These are phyloP conservation scores for Xenopus borealis DNA, from an alignment of 2,113 vertebrate genomes.

Conservation along the genomic window DNA sequence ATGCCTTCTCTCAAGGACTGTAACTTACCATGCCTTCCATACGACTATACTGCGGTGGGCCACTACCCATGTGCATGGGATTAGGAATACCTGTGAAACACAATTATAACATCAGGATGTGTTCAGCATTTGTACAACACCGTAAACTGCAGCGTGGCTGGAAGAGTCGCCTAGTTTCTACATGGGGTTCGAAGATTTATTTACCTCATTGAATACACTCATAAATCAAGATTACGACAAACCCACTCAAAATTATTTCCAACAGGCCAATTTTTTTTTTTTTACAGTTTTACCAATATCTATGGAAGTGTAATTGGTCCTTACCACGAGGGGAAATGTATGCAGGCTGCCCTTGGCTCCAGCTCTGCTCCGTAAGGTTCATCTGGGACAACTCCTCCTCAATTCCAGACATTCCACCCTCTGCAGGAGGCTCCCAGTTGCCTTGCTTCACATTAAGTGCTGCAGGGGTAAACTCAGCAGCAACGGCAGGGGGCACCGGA, in stretches of 20 bases:
- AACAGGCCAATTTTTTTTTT: too few species aligned
- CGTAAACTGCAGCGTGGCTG: too few species aligned
- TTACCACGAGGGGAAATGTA: constrained; percentile 81
- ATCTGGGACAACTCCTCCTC: constrained; percentile 84
- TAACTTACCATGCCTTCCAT: constrained; percentile 81
- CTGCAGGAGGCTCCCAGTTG: constrained; percentile 60
- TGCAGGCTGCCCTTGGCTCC: constrained; percentile 78
- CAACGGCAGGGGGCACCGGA: constrained; percentile 51
- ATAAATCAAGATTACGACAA: too few species aligned
- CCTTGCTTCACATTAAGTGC: constrained; percentile 58
- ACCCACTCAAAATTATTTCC: too few species aligned
- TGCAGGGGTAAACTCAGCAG: constrained; percentile 53
- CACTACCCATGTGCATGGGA: constrained; percentile 74
- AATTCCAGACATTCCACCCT: constrained; percentile 67
- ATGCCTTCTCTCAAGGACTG: too few species aligned
- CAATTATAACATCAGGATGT: background rate
- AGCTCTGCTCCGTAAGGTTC: constrained; percentile 80
- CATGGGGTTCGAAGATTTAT: too few species aligned
- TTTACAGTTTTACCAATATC: too few species aligned
- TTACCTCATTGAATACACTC: too few species aligned
- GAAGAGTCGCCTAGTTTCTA: too few species aligned
- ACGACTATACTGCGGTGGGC: constrained; percentile 75
- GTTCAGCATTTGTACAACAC: too few species aligned
- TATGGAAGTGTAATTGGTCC: constrained; percentile 29
- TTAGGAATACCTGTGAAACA: constrained; percentile 72